These are phyloP conservation scores for Hecatera dysodea DNA, from an alignment of 2,888 invertebrate genomes.

Conservation along the genomic window DNA sequence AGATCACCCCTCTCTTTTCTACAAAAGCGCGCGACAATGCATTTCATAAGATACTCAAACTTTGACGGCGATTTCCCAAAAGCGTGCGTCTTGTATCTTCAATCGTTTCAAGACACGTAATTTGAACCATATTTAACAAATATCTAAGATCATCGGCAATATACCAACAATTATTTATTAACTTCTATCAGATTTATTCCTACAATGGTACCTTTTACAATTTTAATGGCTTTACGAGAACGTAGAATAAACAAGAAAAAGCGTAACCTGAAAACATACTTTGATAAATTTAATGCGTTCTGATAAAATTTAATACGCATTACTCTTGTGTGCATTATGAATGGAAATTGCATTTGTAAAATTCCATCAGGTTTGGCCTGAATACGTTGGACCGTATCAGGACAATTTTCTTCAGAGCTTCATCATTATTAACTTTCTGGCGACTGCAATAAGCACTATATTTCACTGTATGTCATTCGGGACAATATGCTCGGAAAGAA, in stretches of 20 bases:
- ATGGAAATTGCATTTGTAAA: conserved; percentile 34
- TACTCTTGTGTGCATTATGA: conserved; percentile 15
- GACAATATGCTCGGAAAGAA: not conserved
- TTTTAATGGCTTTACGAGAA: conserved; percentile 34
- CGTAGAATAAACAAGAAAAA: conserved; percentile 34
- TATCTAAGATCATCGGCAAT: too few species aligned
- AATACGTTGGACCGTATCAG: conserved; percentile 5
- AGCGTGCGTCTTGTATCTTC: too few species aligned
- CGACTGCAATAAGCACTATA: conserved; percentile 3
- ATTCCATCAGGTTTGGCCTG: conserved; percentile 2
- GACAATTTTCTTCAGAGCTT: not conserved
- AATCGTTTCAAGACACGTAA: too few species aligned
- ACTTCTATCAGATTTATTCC: not conserved
- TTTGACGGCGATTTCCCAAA: too few species aligned
- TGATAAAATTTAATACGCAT: conserved; percentile 67
- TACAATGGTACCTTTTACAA: conserved; percentile 1
- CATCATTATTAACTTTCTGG: not conserved
- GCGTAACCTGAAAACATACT: conserved; percentile 78
- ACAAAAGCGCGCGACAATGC: too few species aligned
- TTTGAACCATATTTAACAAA: not conserved
- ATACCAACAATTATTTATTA: not conserved
- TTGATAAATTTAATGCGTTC: conserved; percentile 78
- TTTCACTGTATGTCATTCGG: not conserved
- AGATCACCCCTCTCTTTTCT: too few species aligned
- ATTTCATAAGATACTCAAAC: too few species aligned